Conservation (phyloP, 2,113 vertebrate species). For the Puntigrus tetrazona region DNA sequence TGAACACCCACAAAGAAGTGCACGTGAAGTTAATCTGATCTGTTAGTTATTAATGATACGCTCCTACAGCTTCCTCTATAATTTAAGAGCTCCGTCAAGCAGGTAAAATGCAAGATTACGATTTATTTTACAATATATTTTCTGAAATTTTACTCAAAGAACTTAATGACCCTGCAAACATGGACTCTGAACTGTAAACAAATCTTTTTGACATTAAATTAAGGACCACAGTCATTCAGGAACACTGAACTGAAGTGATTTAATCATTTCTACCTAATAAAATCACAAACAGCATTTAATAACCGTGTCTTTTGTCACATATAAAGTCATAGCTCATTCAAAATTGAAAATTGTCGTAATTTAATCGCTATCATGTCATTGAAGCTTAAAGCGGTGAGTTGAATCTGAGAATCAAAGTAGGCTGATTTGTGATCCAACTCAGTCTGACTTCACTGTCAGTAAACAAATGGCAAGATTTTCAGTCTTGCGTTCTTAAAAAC, state of each 20-base stretch:
- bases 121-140: no score
- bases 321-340: background rate
- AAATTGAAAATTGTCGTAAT: background rate
- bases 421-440: background rate
- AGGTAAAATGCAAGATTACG: background rate
- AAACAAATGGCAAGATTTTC: background rate
- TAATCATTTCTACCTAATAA: background rate
- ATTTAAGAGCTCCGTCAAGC: background rate
- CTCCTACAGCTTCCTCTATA: background rate
- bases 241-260: background rate
- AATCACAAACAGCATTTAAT: background rate
- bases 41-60: background rate
- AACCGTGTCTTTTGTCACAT: background rate
- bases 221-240: background rate
- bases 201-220: background rate
- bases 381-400: background rate
- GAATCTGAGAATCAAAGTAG: background rate
- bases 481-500: background rate
- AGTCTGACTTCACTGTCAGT: background rate
- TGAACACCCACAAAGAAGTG: constrained; percentile 57
- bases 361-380: background rate
- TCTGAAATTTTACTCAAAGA: background rate
- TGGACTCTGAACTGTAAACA: background rate
- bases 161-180: background rate
- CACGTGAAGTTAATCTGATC: background rate